phyloP scores from a whole-genome alignment of 2,113 vertebrate species.

The Bungarus multicinctus region DNA sequence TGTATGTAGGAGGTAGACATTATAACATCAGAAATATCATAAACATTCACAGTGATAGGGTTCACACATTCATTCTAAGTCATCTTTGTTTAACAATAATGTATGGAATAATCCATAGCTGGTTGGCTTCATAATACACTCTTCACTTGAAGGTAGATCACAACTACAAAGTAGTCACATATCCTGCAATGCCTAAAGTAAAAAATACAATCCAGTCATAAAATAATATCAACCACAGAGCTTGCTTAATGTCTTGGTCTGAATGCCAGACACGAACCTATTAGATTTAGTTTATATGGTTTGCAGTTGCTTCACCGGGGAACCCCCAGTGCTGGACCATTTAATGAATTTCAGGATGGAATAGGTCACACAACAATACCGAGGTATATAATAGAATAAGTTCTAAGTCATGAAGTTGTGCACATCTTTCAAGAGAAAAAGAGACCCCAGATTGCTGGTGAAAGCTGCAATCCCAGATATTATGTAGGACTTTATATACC shows the following conservation, averaged over 20 bases:
- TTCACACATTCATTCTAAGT: neutral
- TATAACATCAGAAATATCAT: neutral
- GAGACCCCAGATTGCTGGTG: constrained; percentile 37
- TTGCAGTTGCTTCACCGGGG: neutral
- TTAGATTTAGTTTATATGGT: neutral
- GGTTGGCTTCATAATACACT: neutral
- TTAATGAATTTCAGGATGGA: neutral
- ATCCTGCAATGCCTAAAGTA: neutral
- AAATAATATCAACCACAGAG: neutral
- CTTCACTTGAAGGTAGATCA: neutral
- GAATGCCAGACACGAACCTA: neutral
- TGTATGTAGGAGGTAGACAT: neutral
- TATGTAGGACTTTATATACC: constrained; percentile 2
- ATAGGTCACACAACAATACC: neutral
- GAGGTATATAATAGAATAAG: constrained; percentile 1
- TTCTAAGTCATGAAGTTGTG: constrained; percentile 31
- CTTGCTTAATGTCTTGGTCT: neutral
- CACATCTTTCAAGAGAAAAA: constrained; percentile 30
- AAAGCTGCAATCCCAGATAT: constrained; percentile 6
- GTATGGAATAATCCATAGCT: neutral
- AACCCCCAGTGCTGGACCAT: neutral
- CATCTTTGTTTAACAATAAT: neutral
- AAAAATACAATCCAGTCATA: neutral
- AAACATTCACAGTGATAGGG: neutral
- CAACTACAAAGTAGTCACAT: neutral